These are phyloP conservation scores for Syndactyla subalaris DNA, from an alignment of 2,797 vertebrate species.

Conservation along the genomic window DNA sequence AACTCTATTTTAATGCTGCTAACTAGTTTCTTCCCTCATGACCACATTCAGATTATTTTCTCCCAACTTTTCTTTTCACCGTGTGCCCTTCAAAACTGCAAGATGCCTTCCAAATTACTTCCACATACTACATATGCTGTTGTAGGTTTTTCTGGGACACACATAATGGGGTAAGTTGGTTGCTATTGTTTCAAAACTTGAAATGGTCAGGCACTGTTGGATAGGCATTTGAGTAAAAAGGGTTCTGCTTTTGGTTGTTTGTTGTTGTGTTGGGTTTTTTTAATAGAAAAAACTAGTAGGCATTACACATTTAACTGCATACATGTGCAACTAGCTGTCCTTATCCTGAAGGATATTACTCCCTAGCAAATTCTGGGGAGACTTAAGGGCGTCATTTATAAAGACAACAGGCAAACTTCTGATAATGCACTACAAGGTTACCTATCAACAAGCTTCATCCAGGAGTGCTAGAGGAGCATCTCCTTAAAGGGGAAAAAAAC, in stretches of 20 bases:
- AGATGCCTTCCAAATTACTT: slow-evolving; percentile 42
- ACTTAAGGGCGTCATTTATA: background rate
- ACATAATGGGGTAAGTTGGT: background rate
- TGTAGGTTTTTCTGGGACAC: slow-evolving; percentile 12
- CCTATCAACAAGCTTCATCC: background rate
- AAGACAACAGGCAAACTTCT: background rate
- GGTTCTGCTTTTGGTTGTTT: background rate
- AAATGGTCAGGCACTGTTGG: background rate
- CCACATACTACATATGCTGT: slow-evolving; percentile 3
- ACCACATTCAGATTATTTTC: background rate
- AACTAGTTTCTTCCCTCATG: slow-evolving; percentile 14
- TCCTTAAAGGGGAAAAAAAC: background rate
- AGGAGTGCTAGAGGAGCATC: background rate
- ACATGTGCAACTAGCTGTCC: background rate
- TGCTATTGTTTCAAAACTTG: slow-evolving; percentile 31
- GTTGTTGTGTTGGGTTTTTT: background rate
- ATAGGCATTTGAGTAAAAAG: background rate
- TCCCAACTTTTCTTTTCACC: background rate
- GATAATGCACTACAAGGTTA: background rate
- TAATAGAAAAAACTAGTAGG: background rate
- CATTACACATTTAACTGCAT: background rate
- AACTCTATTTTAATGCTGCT: background rate
- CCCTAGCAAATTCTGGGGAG: background rate
- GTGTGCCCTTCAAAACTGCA: background rate
- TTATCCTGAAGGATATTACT: background rate